phyloP scores from a whole-genome alignment of 2,888 invertebrate genomes.

The Drosophila seclusa region DNA sequence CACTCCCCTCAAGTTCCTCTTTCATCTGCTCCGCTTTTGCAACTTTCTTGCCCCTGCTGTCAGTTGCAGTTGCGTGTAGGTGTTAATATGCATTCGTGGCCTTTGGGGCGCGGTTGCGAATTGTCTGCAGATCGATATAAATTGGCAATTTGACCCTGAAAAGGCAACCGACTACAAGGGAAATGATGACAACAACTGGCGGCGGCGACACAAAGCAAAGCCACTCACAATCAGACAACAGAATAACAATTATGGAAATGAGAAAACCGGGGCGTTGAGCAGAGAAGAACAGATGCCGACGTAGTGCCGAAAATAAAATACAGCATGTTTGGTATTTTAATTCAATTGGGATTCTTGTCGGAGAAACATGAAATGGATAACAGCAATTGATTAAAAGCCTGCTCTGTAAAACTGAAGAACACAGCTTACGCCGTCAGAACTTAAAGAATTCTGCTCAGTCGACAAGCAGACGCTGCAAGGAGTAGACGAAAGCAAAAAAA shows the following conservation, averaged over 20 bases:
- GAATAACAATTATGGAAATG: constrained; percentile 72
- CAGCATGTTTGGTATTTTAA: constrained; percentile 67
- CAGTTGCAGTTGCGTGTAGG: constrained; percentile 37
- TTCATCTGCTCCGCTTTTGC: constrained; percentile 24
- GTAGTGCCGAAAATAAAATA: constrained; percentile 36
- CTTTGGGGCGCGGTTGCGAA: constrained; percentile 23
- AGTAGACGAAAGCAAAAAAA: neutral
- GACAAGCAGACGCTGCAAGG: neutral
- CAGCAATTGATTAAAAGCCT: constrained; percentile 12
- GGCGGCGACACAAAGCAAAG: constrained; percentile 48
- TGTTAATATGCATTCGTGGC: constrained; percentile 40
- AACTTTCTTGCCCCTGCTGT: neutral
- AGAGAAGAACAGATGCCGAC: constrained; percentile 48
- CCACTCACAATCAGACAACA: constrained; percentile 45
- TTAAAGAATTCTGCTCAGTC: constrained; percentile 18
- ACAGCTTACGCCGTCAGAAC: neutral
- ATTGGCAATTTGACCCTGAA: constrained; percentile 80
- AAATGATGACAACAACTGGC: constrained; percentile 36
- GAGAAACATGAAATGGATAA: constrained; percentile 58
- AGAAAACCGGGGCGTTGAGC: constrained; percentile 17
- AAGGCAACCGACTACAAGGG: constrained; percentile 58
- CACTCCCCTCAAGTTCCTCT: constrained; percentile 28
- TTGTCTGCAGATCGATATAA: constrained; percentile 68
- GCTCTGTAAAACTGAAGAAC: neutral
- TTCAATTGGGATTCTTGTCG: constrained; percentile 57